These are phyloP conservation scores for Turnix velox DNA, from an alignment of 2,113 vertebrate genomes.

Conservation along the genomic window DNA sequence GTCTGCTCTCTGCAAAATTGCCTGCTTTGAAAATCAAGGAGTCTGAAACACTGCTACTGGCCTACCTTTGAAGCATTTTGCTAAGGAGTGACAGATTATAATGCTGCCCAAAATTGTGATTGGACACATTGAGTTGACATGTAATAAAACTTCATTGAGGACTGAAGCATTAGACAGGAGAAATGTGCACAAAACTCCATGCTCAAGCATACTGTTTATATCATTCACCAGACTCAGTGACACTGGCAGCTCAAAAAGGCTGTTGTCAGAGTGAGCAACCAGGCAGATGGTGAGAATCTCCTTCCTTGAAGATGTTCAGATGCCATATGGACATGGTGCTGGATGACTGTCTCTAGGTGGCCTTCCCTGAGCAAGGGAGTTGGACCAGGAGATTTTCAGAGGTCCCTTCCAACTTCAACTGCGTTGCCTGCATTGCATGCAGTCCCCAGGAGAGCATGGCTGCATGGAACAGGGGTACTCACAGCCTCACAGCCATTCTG, in stretches of 20 bases:
- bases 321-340: not conserved
- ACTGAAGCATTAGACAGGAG: not conserved
- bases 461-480: not conserved
- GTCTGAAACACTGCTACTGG: not conserved
- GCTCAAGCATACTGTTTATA: not conserved
- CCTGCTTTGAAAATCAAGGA: not conserved
- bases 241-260: not conserved
- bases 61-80: not conserved
- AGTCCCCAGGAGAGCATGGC: not conserved
- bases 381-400: not conserved
- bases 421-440: fast-evolving
- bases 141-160: not conserved
- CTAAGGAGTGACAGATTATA: not conserved
- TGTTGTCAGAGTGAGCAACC: not conserved
- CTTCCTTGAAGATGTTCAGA: not conserved
- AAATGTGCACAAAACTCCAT: not conserved
- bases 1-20: not conserved
- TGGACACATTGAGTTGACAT: not conserved
- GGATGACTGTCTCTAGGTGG: not conserved
- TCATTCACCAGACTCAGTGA: not conserved
- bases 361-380: not conserved
- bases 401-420: not conserved
- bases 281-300: not conserved
- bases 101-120: not conserved
- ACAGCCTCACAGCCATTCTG: not conserved